Percentiles rank a stretch among this genome's conserved stretches.
phyloP scores from a whole-genome alignment of 92 coral and sea anemone species.

The Scolanthus callimorphus region DNA sequence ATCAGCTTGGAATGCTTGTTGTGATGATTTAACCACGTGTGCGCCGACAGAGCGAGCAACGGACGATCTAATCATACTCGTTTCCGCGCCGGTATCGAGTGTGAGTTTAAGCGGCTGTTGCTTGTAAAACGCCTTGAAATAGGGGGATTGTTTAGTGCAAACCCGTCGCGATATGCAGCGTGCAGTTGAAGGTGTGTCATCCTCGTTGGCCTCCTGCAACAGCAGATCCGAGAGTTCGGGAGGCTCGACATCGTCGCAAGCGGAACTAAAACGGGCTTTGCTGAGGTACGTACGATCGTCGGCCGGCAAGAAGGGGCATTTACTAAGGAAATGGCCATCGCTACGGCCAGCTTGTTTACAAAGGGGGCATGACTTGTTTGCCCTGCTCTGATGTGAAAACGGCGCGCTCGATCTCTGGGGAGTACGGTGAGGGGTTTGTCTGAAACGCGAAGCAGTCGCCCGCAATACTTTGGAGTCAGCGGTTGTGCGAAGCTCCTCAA shows the following conservation, averaged over 20 bases:
- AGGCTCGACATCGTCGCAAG: slow-evolving; percentile 2
- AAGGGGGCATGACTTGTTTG: slow-evolving; percentile 20
- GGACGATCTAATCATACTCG: slow-evolving; percentile 36
- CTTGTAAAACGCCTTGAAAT: slow-evolving; percentile 35
- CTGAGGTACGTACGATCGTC: slow-evolving; percentile 40
- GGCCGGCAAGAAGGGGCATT: slow-evolving; percentile 34
- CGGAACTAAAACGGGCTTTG: slow-evolving; percentile 16
- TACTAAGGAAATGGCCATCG: too few species aligned
- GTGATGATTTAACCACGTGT: slow-evolving; percentile 15
- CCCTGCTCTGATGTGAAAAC: not conserved
- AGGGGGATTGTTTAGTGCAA: slow-evolving; percentile 37
- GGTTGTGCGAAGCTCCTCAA: too few species aligned
- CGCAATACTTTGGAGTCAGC: too few species aligned
- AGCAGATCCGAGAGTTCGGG: not conserved
- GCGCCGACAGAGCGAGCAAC: slow-evolving; percentile 29
- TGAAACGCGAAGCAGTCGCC: too few species aligned
- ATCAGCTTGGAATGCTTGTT: slow-evolving; percentile 44
- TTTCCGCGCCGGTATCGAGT: slow-evolving; percentile 45
- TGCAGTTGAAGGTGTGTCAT: not conserved
- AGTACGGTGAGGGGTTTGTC: too few species aligned
- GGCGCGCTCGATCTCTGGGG: too few species aligned
- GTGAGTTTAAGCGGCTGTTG: slow-evolving; percentile 40
- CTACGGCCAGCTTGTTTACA: slow-evolving; percentile 43
- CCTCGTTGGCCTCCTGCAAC: not conserved
- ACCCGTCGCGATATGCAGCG: slow-evolving; percentile 29